A percentile compares a stretch with the other conserved stretches of the same genome.
Evolutionary conservation across 2,888 invertebrate genomes (phyloP).

Genomic region (Rhagonycha fulva): DNA sequence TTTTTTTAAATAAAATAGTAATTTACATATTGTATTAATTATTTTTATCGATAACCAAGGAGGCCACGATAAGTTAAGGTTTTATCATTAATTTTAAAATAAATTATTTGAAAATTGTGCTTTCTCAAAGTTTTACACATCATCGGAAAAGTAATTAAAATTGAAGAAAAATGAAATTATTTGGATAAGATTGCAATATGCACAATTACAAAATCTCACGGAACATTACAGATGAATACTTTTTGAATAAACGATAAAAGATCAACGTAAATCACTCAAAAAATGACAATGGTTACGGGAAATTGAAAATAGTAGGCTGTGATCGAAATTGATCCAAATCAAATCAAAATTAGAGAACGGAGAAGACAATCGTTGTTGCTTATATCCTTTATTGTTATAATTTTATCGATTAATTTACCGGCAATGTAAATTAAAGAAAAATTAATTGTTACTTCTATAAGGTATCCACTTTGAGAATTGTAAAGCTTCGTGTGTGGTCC

Average conservation of each 20-base stretch:
- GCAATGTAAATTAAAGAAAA: not conserved
- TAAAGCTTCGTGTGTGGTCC: slow-evolving; percentile 3
- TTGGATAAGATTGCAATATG: slow-evolving; percentile 16
- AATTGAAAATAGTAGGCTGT: slow-evolving; percentile 7
- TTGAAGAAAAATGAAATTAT: slow-evolving; percentile 7
- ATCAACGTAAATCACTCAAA: slow-evolving; percentile 24
- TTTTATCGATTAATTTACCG: not conserved
- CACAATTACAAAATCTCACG: slow-evolving; percentile 20
- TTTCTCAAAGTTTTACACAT: slow-evolving; percentile 11
- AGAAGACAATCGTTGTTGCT: not conserved
- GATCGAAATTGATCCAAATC: slow-evolving; percentile 9
- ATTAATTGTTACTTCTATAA: not conserved
- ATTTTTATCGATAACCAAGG: not conserved
- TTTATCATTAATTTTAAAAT: not conserved
- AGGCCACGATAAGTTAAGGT: not conserved
- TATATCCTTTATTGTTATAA: not conserved
- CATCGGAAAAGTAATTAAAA: slow-evolving; percentile 14
- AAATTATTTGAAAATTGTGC: not conserved
- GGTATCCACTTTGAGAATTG: not conserved
- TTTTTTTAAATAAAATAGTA: too few species aligned
- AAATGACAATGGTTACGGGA: slow-evolving; percentile 18
- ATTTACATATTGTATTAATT: not conserved
- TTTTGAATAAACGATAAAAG: slow-evolving; percentile 19
- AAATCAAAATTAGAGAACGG: not conserved
- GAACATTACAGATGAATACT: slow-evolving; percentile 20